Evolutionary conservation across 2,888 invertebrate species (phyloP).

Genomic region (Craniophora ligustri): DNA sequence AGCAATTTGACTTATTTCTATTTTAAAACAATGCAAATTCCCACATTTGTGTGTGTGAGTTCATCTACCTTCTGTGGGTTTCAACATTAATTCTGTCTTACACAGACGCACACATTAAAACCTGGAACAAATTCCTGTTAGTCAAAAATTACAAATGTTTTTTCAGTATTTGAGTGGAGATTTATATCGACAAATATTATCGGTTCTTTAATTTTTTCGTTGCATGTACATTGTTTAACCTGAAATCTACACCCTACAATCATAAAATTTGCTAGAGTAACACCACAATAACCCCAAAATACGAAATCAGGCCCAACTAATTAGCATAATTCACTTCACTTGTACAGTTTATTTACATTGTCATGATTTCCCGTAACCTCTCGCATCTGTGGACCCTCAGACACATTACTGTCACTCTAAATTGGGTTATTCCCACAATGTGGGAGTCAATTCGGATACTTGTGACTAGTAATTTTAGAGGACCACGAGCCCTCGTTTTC

Average conservation of each 20-base stretch:
- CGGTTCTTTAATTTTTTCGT: no score
- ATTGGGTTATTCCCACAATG: slow-evolving; percentile 68
- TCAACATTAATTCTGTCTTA: no score
- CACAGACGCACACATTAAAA: no score
- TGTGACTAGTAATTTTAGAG: slow-evolving; percentile 70
- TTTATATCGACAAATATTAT: no score
- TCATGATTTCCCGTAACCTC: slow-evolving; percentile 22
- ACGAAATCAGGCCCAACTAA: slow-evolving; percentile 5
- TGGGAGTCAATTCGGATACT: slow-evolving; percentile 69
- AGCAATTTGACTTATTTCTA: no score
- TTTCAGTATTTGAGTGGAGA: no score
- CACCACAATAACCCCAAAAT: neutral
- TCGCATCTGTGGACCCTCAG: slow-evolving; percentile 30
- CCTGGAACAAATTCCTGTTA: no score
- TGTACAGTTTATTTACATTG: slow-evolving; percentile 34
- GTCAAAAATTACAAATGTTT: no score
- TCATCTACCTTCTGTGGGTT: no score
- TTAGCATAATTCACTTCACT: slow-evolving; percentile 30
- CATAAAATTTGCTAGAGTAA: neutral
- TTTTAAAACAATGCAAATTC: no score
- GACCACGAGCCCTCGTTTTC: slow-evolving; percentile 58
- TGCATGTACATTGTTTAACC: no score
- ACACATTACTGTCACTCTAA: slow-evolving; percentile 59
- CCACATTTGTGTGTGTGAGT: no score
- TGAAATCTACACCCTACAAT: neutral